These are phyloP conservation scores for Pardalotus punctatus DNA, from an alignment of 2,113 vertebrate species.

Conservation along the genomic window DNA sequence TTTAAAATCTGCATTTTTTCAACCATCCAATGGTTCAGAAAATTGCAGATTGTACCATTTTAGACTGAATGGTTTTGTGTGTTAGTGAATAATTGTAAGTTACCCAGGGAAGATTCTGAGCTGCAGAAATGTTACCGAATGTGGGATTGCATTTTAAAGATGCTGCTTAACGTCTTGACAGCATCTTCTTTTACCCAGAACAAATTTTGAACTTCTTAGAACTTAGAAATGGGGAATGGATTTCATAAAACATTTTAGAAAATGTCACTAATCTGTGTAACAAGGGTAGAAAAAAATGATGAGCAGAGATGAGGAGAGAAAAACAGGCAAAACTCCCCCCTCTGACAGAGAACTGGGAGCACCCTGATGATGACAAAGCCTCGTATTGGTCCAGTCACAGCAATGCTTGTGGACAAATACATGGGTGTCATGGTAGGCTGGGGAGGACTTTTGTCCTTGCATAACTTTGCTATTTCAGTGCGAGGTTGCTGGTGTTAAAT, in stretches of 20 bases:
- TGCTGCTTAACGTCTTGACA: background rate
- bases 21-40: background rate
- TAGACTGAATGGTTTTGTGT: background rate
- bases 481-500: background rate
- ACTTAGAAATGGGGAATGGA: background rate
- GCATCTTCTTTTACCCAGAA: background rate
- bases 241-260: background rate
- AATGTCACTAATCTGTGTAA: background rate
- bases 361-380: background rate
- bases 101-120: background rate
- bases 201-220: background rate
- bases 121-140: background rate
- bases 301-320: background rate
- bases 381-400: rapidly evolving
- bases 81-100: background rate
- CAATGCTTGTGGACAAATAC: background rate
- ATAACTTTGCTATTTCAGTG: background rate
- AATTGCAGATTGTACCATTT: background rate
- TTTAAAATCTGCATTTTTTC: background rate
- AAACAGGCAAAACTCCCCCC: background rate
- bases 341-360: background rate
- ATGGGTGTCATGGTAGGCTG: background rate
- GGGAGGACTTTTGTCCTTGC: background rate
- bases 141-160: background rate
- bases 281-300: background rate